Conservation (phyloP, 2,888 invertebrate genomes). For the Ornithoptera alexandrae region DNA sequence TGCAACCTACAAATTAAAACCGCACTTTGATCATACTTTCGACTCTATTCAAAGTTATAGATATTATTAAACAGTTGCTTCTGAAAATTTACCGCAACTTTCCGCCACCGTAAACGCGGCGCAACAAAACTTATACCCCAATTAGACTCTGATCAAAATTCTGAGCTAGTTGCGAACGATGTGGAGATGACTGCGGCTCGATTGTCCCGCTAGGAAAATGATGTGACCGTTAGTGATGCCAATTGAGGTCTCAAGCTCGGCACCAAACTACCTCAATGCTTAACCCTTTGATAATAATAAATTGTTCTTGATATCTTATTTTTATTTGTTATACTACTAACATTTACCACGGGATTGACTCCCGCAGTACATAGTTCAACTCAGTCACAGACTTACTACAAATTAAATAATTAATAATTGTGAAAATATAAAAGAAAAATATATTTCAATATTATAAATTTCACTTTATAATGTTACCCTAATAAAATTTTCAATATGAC, state of each 20-base stretch:
- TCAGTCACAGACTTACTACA: no score
- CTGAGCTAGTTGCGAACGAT: conserved; percentile 3
- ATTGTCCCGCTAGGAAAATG: conserved; percentile 32
- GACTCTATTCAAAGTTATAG: background rate
- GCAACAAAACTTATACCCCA: conserved; percentile 10
- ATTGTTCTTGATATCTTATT: background rate
- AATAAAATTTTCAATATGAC: no score
- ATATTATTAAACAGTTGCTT: background rate
- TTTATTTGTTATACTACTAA: no score
- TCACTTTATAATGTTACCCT: no score
- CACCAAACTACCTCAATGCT: conserved; percentile 18
- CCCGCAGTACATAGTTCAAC: no score
- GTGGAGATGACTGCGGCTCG: conserved; percentile 9
- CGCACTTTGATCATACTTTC: no score
- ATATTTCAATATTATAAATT: no score
- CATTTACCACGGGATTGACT: no score
- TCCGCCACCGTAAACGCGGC: background rate
- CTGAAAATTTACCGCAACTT: conserved; percentile 1
- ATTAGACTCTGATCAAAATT: conserved; percentile 15
- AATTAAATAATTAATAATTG: no score
- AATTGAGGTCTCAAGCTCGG: conserved; percentile 7
- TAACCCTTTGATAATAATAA: conserved; percentile 24
- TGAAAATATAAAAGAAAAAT: no score
- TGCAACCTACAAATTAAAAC: no score
- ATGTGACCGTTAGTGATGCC: conserved; percentile 30